phyloP scores from a whole-genome alignment of 2,113 vertebrate species.

The Noturus placidus region DNA sequence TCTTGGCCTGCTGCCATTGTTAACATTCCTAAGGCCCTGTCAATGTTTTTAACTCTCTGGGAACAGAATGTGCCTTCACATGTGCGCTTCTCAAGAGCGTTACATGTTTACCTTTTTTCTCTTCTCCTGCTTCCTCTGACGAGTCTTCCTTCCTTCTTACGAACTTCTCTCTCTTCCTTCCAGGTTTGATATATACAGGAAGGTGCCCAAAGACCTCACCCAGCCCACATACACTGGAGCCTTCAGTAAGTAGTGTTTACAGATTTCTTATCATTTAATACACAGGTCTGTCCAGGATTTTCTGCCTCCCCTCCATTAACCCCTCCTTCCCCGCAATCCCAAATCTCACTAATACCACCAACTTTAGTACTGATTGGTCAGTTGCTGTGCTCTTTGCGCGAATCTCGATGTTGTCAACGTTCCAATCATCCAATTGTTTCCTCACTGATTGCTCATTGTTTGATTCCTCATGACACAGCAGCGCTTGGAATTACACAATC shows the following conservation, averaged over 20 bases:
- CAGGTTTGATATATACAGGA: constrained; percentile 99
- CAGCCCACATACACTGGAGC: constrained; percentile 98
- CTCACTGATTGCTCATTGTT: constrained; percentile 51
- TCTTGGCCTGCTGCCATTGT: constrained; percentile 63
- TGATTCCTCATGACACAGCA: constrained; percentile 45
- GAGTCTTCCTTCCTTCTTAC: constrained; percentile 16
- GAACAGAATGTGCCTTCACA: constrained; percentile 70
- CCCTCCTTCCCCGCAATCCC: constrained; percentile 39
- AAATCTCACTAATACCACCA: not conserved
- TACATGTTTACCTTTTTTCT: constrained; percentile 58
- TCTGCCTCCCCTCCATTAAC: too few species aligned
- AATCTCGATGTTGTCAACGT: constrained; percentile 33
- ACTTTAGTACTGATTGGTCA: constrained; percentile 50
- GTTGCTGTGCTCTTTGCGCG: constrained; percentile 29
- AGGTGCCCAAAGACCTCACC: constrained; percentile 99
- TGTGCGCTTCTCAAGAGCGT: constrained; percentile 51
- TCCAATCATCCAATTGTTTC: constrained; percentile 44
- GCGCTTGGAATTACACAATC: constrained; percentile 56
- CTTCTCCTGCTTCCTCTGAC: constrained; percentile 43
- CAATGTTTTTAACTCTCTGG: constrained; percentile 63
- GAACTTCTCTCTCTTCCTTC: constrained; percentile 51
- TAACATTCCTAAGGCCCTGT: constrained; percentile 71
- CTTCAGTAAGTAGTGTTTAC: constrained; percentile 86
- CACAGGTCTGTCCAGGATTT: not conserved
- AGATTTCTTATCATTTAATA: not conserved